phyloP scores from a whole-genome alignment of 2,797 vertebrate genomes.

The Trachurus trachurus region DNA sequence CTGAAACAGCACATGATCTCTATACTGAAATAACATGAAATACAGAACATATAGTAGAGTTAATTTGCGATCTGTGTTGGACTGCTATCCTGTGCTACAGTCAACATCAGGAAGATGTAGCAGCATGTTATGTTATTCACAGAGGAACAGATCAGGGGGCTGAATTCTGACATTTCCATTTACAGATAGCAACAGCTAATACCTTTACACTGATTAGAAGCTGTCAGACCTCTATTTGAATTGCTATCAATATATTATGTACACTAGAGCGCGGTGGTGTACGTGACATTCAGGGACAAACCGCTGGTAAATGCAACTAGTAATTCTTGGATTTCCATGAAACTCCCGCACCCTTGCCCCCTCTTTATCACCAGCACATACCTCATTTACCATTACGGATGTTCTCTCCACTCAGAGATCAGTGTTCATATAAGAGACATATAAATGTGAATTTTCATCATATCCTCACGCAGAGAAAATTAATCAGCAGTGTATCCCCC shows the following conservation, averaged over 20 bases:
- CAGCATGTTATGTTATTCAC: constrained; percentile 28
- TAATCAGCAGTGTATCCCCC: constrained; percentile 76
- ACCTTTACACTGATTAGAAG: constrained; percentile 82
- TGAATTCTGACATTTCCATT: constrained; percentile 83
- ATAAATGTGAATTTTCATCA: constrained; percentile 81
- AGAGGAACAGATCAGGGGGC: constrained; percentile 46
- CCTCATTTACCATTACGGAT: constrained; percentile 66
- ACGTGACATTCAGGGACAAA: constrained; percentile 58
- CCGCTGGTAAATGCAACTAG: constrained; percentile 31
- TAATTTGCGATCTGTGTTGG: constrained; percentile 31
- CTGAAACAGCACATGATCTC: not conserved
- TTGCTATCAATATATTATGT: constrained; percentile 79
- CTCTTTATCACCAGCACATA: constrained; percentile 70
- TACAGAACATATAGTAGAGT: not conserved
- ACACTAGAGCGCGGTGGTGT: constrained; percentile 53
- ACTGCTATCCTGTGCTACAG: constrained; percentile 33
- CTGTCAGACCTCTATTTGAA: constrained; percentile 84
- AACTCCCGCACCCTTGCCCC: constrained; percentile 12
- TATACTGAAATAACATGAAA: constrained; percentile 2
- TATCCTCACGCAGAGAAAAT: constrained; percentile 72
- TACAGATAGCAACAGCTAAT: constrained; percentile 85
- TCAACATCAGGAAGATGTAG: constrained; percentile 29
- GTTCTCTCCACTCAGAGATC: constrained; percentile 69
- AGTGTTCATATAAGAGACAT: constrained; percentile 67
- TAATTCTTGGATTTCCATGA: constrained; percentile 57